Evolutionary conservation across 2,797 vertebrate species (phyloP), one percentile per base, ranked within the genome.

Genomic region (Mus spretus): DNA sequence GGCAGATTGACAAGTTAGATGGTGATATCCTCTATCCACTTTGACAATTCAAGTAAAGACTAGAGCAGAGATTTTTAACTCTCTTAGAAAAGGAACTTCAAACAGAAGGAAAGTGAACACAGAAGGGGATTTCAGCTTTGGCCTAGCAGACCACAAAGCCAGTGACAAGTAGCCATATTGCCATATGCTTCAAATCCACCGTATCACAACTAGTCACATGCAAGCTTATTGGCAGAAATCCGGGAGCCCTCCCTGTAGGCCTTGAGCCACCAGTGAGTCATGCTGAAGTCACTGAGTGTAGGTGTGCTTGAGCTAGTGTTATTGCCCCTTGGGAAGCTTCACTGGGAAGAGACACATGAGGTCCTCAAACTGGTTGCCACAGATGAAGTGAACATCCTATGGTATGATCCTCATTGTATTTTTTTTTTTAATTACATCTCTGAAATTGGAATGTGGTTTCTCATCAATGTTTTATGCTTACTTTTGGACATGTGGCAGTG

Each of bases 181-280:
- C 34, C 47, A 95, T 74, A 61, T 89, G 59, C 65, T 87, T 92
- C 53, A 61, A 53, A 84, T 59, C 90, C 84, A 61, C 88, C 17
- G 80, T 57, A 81, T 74, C 67, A n/a, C 7, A n/a, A n/a, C 67
- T 70, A 70, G 67, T 70, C 15, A n/a, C 19, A 70, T 44, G 55
- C 75, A 91, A 7, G 40, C 0, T 0, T 61, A 55, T 59, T 61
- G 91, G 81, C 67, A 87, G 63, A 78, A 89, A 15, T 87, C 55
- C 47, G 31, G 44, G 82, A 79, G 14, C 50, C 50, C 10, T 79
- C 17, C 70, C 75, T n/a, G 1, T 34, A 72, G 57, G 28, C 12
- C 19, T 82, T 67, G 28, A 20, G 72, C n/a, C n/a, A 13, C 28
- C 37, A 44, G 22, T 79, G 47, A 94, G 15, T 15, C 8, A 28